A percentile compares a stretch with the other conserved stretches of the same genome.
phyloP scores from a whole-genome alignment of 1,140 invertebrate species.

The Apis dorsata region DNA sequence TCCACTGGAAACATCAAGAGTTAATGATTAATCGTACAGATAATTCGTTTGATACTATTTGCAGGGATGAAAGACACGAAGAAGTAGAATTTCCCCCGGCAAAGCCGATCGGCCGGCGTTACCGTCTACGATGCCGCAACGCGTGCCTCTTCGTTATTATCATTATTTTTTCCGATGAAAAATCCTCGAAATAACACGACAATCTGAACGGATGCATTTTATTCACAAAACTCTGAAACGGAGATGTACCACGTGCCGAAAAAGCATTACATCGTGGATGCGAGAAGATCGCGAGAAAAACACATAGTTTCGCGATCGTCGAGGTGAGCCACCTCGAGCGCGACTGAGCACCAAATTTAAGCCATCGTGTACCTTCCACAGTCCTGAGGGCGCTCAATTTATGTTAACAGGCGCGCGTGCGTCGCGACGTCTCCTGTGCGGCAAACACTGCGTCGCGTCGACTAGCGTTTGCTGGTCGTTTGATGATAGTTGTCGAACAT shows the following conservation, averaged over 20 bases:
- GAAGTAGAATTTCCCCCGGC: slow-evolving; percentile 3
- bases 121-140: slow-evolving; percentile 34
- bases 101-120: slow-evolving; percentile 39
- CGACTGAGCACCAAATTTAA: slow-evolving; percentile 52
- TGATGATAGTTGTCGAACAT: background rate
- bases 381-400: slow-evolving; percentile 38
- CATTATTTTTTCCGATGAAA: background rate
- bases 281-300: background rate
- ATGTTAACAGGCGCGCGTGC: slow-evolving; percentile 13
- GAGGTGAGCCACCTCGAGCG: slow-evolving; percentile 58
- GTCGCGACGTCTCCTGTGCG: slow-evolving; percentile 30
- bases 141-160: slow-evolving; percentile 8
- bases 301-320: slow-evolving; percentile 28
- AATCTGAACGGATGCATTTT: background rate
- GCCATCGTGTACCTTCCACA: slow-evolving; percentile 34
- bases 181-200: too few relatives aligned
- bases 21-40: background rate
- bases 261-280: slow-evolving; percentile 23
- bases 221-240: background rate
- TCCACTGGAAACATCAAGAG: background rate
- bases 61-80: background rate
- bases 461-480: background rate
- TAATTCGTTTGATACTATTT: background rate
- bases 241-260: slow-evolving; percentile 50
- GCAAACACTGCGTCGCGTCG: slow-evolving; percentile 41